Conservation (phyloP, 2,888 invertebrate species). For the Mesorhabditis belari region DNA sequence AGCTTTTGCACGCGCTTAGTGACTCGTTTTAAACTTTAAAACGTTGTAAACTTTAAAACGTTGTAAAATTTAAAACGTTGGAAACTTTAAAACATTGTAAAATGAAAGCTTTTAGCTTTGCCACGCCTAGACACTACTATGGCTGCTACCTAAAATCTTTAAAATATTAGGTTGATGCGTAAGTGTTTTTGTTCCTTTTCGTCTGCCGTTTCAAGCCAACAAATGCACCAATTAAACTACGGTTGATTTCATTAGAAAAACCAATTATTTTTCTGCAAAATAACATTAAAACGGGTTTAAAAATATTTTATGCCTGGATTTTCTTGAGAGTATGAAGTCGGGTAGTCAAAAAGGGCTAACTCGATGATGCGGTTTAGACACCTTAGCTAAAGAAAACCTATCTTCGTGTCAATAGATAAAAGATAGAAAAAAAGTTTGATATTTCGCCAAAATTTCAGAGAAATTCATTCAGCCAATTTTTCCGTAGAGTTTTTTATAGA, state of each 20-base stretch:
- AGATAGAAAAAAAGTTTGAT: too few relatives aligned
- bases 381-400: too few relatives aligned
- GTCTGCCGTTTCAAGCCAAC: not conserved
- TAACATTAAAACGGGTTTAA: not conserved
- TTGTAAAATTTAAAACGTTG: constrained; percentile 36
- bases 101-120: constrained; percentile 30
- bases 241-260: not conserved
- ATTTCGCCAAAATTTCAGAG: too few relatives aligned
- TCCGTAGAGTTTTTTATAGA: too few relatives aligned
- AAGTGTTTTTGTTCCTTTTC: not conserved
- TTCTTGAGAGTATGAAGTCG: not conserved
- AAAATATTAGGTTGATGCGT: not conserved
- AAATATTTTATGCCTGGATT: constrained; percentile 3
- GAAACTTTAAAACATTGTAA: constrained; percentile 40
- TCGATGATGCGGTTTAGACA: too few relatives aligned
- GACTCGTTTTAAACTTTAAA: too few relatives aligned
- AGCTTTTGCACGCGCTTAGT: too few relatives aligned
- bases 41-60: too few relatives aligned
- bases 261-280: not conserved
- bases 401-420: too few relatives aligned
- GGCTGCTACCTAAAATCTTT: too few relatives aligned
- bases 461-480: too few relatives aligned
- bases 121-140: constrained; percentile 29
- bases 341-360: not conserved
- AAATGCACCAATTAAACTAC: not conserved